These are phyloP conservation scores for Merops nubicus DNA, from an alignment of 2,113 vertebrate genomes.

Conservation along the genomic window DNA sequence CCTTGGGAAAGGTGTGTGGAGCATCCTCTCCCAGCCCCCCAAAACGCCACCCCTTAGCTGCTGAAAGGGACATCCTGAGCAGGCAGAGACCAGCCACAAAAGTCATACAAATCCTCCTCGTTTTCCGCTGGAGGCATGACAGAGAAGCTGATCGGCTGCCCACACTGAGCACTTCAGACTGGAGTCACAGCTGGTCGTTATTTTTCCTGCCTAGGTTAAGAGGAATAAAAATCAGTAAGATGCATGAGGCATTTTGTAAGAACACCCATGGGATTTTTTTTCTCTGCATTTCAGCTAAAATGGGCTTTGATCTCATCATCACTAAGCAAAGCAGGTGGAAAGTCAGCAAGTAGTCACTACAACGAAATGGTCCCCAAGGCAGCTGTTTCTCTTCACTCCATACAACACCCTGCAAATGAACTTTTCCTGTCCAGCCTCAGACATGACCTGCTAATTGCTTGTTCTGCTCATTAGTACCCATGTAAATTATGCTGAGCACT, in stretches of 20 bases:
- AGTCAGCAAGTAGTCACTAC: neutral
- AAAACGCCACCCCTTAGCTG: rapidly evolving
- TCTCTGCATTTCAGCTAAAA: neutral
- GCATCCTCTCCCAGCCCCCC: rapidly evolving
- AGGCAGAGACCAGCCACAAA: neutral
- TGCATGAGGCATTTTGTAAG: neutral
- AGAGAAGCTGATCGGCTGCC: neutral
- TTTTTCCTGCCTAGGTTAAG: neutral
- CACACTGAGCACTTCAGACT: rapidly evolving
- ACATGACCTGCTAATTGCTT: neutral
- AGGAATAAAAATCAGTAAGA: neutral
- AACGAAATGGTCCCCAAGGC: neutral
- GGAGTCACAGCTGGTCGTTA: neutral
- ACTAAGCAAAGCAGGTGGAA: neutral
- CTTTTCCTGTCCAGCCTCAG: neutral
- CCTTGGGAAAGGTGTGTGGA: neutral
- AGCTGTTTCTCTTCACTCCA: neutral
- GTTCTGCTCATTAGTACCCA: neutral
- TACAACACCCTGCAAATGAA: neutral
- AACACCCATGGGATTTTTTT: neutral
- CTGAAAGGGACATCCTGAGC: neutral
- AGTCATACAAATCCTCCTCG: neutral
- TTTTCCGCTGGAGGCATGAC: neutral
- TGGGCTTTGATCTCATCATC: neutral
- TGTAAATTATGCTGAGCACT: neutral